Percentiles rank a stretch among this genome's conserved stretches.
These are phyloP conservation scores for Sebastes matsubarae DNA, from an alignment of 2,797 vertebrate species.

Conservation along the genomic window DNA sequence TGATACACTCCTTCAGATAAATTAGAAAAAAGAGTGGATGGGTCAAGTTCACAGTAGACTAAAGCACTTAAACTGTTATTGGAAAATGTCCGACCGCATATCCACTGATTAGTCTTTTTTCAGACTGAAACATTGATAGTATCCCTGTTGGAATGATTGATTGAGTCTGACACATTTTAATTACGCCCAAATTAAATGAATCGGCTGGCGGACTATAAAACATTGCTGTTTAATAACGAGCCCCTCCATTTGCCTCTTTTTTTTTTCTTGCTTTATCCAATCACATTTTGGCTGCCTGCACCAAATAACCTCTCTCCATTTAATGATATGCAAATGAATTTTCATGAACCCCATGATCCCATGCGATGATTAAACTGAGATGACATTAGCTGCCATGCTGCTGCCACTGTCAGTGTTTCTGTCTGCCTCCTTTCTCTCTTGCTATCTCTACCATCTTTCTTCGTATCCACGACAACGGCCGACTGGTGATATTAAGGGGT, in stretches of 20 bases:
- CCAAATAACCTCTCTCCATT: constrained; percentile 82
- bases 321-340: constrained; percentile 86
- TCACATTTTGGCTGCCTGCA: constrained; percentile 77
- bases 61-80: constrained; percentile 72
- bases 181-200: constrained; percentile 84
- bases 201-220: constrained; percentile 82
- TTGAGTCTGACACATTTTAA: constrained; percentile 85
- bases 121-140: constrained; percentile 78
- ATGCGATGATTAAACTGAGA: constrained; percentile 83
- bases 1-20: constrained; percentile 48
- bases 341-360: constrained; percentile 85
- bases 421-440: constrained; percentile 68
- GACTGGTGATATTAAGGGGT: constrained; percentile 73
- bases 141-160: constrained; percentile 80
- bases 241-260: constrained; percentile 64
- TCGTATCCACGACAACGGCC: constrained; percentile 73
- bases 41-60: constrained; percentile 62
- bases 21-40: constrained; percentile 34
- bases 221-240: constrained; percentile 83
- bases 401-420: constrained; percentile 77
- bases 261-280: constrained; percentile 73
- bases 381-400: constrained; percentile 81
- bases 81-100: constrained; percentile 67
- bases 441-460: constrained; percentile 71
- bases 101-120: constrained; percentile 74